Evolutionary conservation across 2,113 vertebrate species (phyloP).

Genomic region (Eleginops maclovinus): DNA sequence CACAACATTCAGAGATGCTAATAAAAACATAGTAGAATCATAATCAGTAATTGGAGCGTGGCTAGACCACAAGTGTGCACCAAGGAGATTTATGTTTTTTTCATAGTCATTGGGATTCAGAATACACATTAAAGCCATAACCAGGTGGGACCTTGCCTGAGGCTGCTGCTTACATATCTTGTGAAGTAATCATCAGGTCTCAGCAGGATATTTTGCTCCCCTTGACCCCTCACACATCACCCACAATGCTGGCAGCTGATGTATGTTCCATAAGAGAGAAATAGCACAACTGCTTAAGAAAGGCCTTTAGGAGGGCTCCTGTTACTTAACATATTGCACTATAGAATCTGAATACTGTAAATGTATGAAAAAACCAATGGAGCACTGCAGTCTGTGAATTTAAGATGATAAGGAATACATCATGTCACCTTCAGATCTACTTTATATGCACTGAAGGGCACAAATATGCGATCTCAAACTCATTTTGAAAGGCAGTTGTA

Average conservation of each 20-base stretch:
- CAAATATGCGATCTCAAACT: slow-evolving; percentile 6
- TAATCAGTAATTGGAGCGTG: slow-evolving; percentile 31
- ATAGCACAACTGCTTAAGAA: slow-evolving; percentile 29
- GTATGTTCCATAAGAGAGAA: slow-evolving; percentile 20
- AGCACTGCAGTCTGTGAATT: slow-evolving; percentile 2
- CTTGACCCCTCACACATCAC: slow-evolving; percentile 53
- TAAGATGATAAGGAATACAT: slow-evolving; percentile 40
- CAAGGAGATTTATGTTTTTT: slow-evolving; percentile 33
- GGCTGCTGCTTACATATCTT: slow-evolving; percentile 63
- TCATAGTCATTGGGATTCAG: slow-evolving; percentile 54
- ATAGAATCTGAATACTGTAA: slow-evolving; percentile 36
- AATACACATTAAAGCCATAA: slow-evolving; percentile 35
- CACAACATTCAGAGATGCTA: slow-evolving; percentile 6
- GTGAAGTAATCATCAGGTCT: slow-evolving; percentile 61
- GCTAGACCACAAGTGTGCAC: not conserved
- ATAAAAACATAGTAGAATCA: slow-evolving; percentile 26
- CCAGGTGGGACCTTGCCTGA: slow-evolving; percentile 54
- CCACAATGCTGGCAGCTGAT: slow-evolving; percentile 43
- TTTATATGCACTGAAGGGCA: slow-evolving; percentile 31
- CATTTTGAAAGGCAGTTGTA: slow-evolving; percentile 10
- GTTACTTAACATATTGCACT: not conserved
- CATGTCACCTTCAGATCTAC: slow-evolving; percentile 44
- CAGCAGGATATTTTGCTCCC: slow-evolving; percentile 53
- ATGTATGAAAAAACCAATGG: not conserved
- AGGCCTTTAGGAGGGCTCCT: slow-evolving; percentile 6